Base-by-base conservation (phyloP, 2,888 invertebrate genomes). In the Eulithis prunata region DNA sequence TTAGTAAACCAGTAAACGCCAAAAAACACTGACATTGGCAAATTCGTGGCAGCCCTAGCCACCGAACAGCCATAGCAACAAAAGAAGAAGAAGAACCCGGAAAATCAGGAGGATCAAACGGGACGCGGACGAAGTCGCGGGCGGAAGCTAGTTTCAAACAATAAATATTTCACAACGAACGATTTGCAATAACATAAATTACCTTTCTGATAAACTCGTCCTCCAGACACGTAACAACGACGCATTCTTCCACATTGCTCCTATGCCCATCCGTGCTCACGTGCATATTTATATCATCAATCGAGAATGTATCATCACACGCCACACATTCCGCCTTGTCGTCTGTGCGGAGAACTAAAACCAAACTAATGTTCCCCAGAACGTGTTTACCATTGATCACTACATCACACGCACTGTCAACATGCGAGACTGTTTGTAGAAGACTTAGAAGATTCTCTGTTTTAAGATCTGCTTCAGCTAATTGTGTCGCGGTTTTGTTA, bases 171-270 rank as follows among this genome's bases (percentile, higher is more conserved):
- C n/a, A n/a, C n/a, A n/a, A n/a, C n/a, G n/a, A n/a, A n/a, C n/a
- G n/a, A n/a, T n/a, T n/a, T n/a, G n/a, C n/a, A n/a, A n/a, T n/a
- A n/a, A n/a, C n/a, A n/a, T n/a, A n/a, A n/a, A n/a, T n/a, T 73
- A 87, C 87, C 83, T 85, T 82, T 77, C 86, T 74, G 12, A 87
- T 70, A 62, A 85, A 85, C 66, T 87, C 87, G 0, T 76, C 64
- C 0, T 78, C 75, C 10, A 78, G 38, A 0, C 79, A 75, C 3
- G 63, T 65, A 2, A 86, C 62, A 0, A 86, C 71, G 10, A 59
- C 52, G 4, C 67, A 62, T 0, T 67, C 61, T 0, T 60, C 53
- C 57, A 82, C 41, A 2, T 70, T 66, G 13, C 10, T n/a, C 41
- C 32, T 62, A 57, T 73, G 73, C 0, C 54, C 43, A 0, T 64